Evolutionary conservation across 2,113 vertebrate species (phyloP).

Genomic region (Ceyx margarethae): DNA sequence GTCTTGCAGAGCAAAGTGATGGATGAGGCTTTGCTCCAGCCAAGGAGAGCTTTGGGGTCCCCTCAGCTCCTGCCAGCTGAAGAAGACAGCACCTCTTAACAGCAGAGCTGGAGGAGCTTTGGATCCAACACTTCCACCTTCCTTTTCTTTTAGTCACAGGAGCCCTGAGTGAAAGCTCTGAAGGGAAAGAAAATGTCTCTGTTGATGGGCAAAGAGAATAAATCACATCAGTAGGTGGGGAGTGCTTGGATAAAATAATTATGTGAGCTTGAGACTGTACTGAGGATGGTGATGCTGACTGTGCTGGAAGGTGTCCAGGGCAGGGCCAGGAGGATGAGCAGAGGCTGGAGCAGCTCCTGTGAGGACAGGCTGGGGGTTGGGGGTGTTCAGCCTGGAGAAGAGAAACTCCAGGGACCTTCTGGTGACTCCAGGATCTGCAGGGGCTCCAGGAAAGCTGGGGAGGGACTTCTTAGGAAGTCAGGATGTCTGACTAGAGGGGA

Average conservation of each 20-base stretch:
- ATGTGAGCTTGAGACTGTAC: neutral
- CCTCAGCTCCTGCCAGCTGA: neutral
- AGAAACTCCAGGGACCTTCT: too few relatives aligned
- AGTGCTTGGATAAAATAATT: conserved; percentile 39
- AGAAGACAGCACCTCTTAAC: neutral
- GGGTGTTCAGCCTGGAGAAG: too few relatives aligned
- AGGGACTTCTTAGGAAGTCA: too few relatives aligned
- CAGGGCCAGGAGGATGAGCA: too few relatives aligned
- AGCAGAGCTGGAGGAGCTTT: neutral
- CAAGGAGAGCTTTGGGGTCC: neutral
- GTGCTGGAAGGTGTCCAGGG: too few relatives aligned
- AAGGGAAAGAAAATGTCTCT: neutral
- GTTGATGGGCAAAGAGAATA: neutral
- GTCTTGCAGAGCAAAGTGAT: neutral
- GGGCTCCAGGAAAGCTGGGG: too few relatives aligned
- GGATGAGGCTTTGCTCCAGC: neutral
- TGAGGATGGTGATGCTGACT: neutral
- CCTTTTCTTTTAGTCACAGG: neutral
- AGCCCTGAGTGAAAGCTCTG: neutral
- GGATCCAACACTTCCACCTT: neutral
- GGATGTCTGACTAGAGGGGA: too few relatives aligned
- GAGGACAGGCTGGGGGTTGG: too few relatives aligned
- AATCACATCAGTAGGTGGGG: neutral
- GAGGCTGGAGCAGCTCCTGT: too few relatives aligned
- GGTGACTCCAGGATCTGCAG: too few relatives aligned